Conservation (phyloP, 2,113 vertebrate genomes). For the Epinephelus fuscoguttatus region DNA sequence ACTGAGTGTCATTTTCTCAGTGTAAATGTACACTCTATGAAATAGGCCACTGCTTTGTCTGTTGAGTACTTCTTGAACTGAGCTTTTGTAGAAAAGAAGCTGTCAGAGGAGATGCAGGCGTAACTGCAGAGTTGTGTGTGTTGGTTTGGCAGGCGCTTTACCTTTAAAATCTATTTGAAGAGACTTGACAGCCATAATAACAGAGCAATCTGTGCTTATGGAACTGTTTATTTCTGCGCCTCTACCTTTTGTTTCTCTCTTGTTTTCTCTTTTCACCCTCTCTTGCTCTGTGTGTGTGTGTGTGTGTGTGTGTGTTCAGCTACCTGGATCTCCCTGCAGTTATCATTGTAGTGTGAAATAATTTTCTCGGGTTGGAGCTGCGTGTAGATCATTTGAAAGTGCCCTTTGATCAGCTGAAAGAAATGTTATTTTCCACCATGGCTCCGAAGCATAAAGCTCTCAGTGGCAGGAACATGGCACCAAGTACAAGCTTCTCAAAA, state of each 20-base stretch:
- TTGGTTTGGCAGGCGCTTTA: slow-evolving; percentile 31
- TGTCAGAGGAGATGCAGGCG: slow-evolving; percentile 32
- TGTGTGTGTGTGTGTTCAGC: slow-evolving; percentile 4
- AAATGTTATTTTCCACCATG: slow-evolving; percentile 26
- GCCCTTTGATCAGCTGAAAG: slow-evolving; percentile 57
- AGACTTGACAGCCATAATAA: slow-evolving; percentile 47
- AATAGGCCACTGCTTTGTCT: slow-evolving; percentile 18
- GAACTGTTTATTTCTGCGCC: slow-evolving; percentile 34
- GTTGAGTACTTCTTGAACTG: background rate
- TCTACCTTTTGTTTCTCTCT: slow-evolving; percentile 39
- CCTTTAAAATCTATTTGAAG: slow-evolving; percentile 70
- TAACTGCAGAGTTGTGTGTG: slow-evolving; percentile 45
- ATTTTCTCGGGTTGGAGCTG: slow-evolving; percentile 43
- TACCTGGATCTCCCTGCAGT: slow-evolving; percentile 45
- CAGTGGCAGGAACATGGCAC: background rate
- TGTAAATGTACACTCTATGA: background rate
- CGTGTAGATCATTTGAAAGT: slow-evolving; percentile 27
- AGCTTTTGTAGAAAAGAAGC: slow-evolving; percentile 23
- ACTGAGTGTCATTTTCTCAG: background rate
- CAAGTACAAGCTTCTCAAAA: slow-evolving; percentile 14
- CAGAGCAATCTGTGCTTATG: slow-evolving; percentile 40
- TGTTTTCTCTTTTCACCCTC: background rate
- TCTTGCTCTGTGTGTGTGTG: background rate
- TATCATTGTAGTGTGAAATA: slow-evolving; percentile 42
- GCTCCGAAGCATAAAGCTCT: slow-evolving; percentile 24